Conservation (phyloP, 2,888 invertebrate genomes). For the Hoplodrina blanda region DNA sequence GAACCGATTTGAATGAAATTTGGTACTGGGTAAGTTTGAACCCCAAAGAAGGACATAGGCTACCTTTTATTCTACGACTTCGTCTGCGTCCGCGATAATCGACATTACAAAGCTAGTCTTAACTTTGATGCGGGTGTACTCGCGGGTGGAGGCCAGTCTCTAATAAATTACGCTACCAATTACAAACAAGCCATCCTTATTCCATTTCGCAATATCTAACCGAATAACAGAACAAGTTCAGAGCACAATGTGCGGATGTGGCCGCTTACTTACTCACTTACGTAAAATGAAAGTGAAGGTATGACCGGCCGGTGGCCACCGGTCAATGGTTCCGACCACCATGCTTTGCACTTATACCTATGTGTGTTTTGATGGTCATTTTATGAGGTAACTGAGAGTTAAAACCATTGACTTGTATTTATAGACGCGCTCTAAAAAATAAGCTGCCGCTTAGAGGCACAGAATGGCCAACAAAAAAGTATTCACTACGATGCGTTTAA, state of each 20-base stretch:
- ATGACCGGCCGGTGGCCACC: background rate
- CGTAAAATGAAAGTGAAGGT: constrained; percentile 62
- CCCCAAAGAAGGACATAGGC: too few species aligned
- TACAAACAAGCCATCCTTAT: constrained; percentile 13
- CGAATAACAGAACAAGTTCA: constrained; percentile 56
- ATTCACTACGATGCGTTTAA: too few species aligned
- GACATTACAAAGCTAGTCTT: too few species aligned
- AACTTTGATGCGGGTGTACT: too few species aligned
- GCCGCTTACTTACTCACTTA: constrained; percentile 40
- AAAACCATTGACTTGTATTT: background rate
- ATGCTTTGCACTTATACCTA: constrained; percentile 12
- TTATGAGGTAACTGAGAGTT: constrained; percentile 14
- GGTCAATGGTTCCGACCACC: constrained; percentile 42
- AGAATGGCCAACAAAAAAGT: too few species aligned
- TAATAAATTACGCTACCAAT: background rate
- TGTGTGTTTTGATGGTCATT: constrained; percentile 22
- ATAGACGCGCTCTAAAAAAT: background rate
- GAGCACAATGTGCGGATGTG: constrained; percentile 62
- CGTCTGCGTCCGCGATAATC: too few species aligned
- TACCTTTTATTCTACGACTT: too few species aligned
- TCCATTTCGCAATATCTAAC: constrained; percentile 52
- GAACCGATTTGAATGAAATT: too few species aligned
- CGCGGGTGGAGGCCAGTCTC: too few species aligned
- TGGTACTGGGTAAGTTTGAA: too few species aligned
- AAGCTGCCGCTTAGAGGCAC: too few species aligned